phyloP scores from a whole-genome alignment of 64 coral and sea anemone species.

The Montipora foliosa region DNA sequence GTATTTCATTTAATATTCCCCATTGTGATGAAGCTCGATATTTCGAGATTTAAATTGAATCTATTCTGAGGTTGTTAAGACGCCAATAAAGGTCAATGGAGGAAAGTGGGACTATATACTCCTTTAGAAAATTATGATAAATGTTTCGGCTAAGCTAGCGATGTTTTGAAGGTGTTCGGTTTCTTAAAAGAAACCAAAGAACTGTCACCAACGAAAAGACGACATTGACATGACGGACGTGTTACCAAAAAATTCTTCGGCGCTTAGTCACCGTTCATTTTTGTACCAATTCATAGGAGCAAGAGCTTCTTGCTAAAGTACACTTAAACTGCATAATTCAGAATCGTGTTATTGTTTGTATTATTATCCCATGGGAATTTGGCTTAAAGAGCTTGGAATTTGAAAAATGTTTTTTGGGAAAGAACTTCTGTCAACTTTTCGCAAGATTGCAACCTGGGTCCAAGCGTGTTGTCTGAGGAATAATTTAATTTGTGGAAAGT shows the following conservation, averaged over 20 bases:
- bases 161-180: not conserved
- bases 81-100: slow-evolving; percentile 45
- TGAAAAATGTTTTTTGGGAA: slow-evolving; percentile 40
- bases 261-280: not conserved
- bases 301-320: slow-evolving; percentile 35
- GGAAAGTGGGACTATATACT: not conserved
- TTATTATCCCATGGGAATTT: slow-evolving; percentile 52
- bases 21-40: slow-evolving; percentile 37
- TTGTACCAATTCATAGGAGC: not conserved
- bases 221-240: not conserved
- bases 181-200: not conserved
- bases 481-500: not conserved
- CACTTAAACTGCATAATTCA: not conserved
- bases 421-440: slow-evolving; percentile 26
- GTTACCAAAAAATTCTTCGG: not conserved
- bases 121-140: not conserved
- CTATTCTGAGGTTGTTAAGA: slow-evolving; percentile 48
- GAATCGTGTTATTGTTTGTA: slow-evolving; percentile 36
- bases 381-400: slow-evolving; percentile 48
- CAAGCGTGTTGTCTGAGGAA: not conserved
- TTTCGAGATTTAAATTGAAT: slow-evolving; percentile 49
- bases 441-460: not conserved
- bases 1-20: slow-evolving; percentile 39
- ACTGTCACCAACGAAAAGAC: not conserved
- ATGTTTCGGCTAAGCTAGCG: not conserved